Percentiles rank a stretch among this genome's conserved stretches.
phyloP scores from a whole-genome alignment of 92 coral and sea anemone genomes.

The Actinernus sp. region DNA sequence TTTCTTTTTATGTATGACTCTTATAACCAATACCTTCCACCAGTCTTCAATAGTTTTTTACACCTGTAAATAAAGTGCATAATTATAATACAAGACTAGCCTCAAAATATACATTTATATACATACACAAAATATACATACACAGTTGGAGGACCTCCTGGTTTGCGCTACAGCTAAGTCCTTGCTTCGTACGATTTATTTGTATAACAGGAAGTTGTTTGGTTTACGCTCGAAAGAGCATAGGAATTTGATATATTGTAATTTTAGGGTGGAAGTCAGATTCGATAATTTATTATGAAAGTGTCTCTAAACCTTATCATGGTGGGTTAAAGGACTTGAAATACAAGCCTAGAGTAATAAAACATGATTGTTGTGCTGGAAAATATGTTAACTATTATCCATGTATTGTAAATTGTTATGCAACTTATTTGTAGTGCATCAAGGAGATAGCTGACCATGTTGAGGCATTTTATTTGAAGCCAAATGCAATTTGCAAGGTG shows the following conservation, averaged over 20 bases:
- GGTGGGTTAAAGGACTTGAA: too few species aligned
- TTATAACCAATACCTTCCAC: too few species aligned
- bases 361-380: conserved; percentile 30
- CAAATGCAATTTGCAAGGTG: conserved; percentile 13
- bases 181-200: too few species aligned
- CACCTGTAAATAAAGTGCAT: too few species aligned
- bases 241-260: conserved; percentile 36
- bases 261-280: conserved; percentile 20
- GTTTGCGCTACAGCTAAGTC: conserved; percentile 63
- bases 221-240: conserved; percentile 56
- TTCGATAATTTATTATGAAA: too few species aligned
- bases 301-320: too few species aligned
- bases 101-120: too few species aligned
- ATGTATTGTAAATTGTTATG: conserved; percentile 26
- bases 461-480: conserved; percentile 50
- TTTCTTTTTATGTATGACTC: too few species aligned
- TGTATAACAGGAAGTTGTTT: conserved; percentile 41
- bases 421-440: conserved; percentile 10
- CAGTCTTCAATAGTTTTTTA: too few species aligned
- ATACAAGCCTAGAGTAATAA: too few species aligned
- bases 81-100: too few species aligned
- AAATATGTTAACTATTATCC: conserved; percentile 8
- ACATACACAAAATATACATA: too few species aligned
- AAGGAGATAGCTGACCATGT: conserved; percentile 12
- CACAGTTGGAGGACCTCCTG: conserved; percentile 56